Evolutionary conservation across 1,140 invertebrate species (phyloP).

Genomic region (Monomorium pharaonis): DNA sequence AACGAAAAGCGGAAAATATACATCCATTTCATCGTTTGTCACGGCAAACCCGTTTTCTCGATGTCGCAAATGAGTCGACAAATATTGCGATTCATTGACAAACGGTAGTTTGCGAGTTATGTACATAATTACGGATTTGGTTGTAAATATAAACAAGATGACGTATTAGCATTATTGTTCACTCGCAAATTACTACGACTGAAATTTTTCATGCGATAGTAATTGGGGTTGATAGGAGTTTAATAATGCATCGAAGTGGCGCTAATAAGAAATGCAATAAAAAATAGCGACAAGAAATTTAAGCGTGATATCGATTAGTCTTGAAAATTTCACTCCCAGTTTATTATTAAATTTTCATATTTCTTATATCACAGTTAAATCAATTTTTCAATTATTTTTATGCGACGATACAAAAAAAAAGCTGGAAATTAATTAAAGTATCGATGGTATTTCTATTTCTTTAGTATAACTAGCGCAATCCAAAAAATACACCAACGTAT

Average conservation of each 20-base stretch:
- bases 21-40: conserved; percentile 9
- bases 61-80: conserved; percentile 38
- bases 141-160: conserved; percentile 8
- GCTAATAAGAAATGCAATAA: conserved; percentile 39
- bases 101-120: conserved; percentile 34
- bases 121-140: conserved; percentile 41
- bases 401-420: not conserved
- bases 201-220: conserved; percentile 31
- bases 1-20: conserved; percentile 22
- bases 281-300: conserved; percentile 32
- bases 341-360: conserved; percentile 15
- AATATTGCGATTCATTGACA: conserved; percentile 47
- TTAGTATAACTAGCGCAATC: not conserved
- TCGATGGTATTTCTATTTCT: not conserved
- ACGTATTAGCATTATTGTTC: conserved; percentile 40
- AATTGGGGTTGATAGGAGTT: conserved; percentile 42
- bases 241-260: conserved; percentile 29
- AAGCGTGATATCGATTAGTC: conserved; percentile 12
- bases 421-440: not conserved
- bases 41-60: conserved; percentile 7
- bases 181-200: conserved; percentile 24
- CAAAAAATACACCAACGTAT: not conserved
- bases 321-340: not conserved
- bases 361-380: not conserved
- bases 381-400: not conserved